Evolutionary conservation across 2,113 vertebrate species (phyloP), one percentile per base, ranked within the genome.

Genomic region (Progne subis): DNA sequence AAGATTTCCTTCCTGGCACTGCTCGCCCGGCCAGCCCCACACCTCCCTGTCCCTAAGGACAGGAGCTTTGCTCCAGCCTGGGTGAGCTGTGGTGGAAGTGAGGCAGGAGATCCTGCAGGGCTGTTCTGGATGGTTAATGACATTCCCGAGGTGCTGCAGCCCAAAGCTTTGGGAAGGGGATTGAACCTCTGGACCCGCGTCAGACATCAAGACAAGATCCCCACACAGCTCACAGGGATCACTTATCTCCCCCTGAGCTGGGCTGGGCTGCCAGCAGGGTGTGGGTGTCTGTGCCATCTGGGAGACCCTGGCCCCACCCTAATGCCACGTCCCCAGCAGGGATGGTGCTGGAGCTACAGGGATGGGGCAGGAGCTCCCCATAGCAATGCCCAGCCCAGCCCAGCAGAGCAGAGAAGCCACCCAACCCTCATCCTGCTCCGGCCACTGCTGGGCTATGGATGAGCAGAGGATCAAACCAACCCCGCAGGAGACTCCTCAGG

Each of bases 161-260:
- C 43, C 9, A 82, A 53, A 90, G 47, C 43, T 86, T 89, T 12
- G 55, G 83, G 52, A 76, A 53, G 44, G 47, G 34, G 24, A 55
- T 2, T 34, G 37, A 89, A 47, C 7, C 29, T 41, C 65, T 11
- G 11, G 59, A 52, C 8, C 26, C 4, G 14, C 10, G 47, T 29
- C 43, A 39, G 59, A 50, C 19, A 63, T 13, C 41, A 44, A 17
- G 56, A 28, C 0, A 2, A 70, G 50, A 69, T 26, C 15, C 21
- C 9, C 34, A 1, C 6, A 14, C 15, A 20, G 39, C 44, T 70
- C 20, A 1, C 2, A 10, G n/a, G 26, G 39, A 56, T 24, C 3
- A 3, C 2, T 7, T 9, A 3, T 4, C 55, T 46, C 39, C 39
- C 17, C 41, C 59, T 19, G 0, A 0, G 46, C 32, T 1, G 1